Percentiles rank a stretch among this genome's conserved stretches.
These are phyloP conservation scores for Anadara kagoshimensis DNA, from an alignment of 1,140 invertebrate species.

Conservation along the genomic window DNA sequence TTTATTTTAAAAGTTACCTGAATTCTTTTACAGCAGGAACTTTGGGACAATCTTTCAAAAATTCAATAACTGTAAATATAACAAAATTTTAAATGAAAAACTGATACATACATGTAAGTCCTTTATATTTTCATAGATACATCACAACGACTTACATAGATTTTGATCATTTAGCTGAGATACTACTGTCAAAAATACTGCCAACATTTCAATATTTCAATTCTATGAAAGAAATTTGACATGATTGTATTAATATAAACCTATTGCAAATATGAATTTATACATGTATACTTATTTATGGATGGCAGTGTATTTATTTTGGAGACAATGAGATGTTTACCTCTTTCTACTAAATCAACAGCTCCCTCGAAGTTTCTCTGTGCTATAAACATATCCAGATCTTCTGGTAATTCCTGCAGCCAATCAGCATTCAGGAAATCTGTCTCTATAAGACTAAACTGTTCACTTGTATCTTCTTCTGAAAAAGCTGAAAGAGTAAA, in stretches of 20 bases:
- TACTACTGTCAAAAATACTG: too few relatives aligned
- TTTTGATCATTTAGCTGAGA: too few relatives aligned
- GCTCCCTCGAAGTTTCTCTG: conserved; percentile 98
- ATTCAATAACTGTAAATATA: conserved; percentile 64
- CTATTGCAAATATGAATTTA: too few relatives aligned
- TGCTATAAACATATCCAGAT: conserved; percentile 97
- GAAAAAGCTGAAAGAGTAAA: conserved; percentile 46
- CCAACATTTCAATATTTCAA: too few relatives aligned
- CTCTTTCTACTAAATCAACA: conserved; percentile 87
- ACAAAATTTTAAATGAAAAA: too few relatives aligned
- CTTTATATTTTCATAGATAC: too few relatives aligned
- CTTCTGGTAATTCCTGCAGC: conserved; percentile 93
- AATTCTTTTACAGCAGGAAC: conserved; percentile 69
- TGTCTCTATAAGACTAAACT: conserved; percentile 54
- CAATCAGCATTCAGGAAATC: conserved; percentile 82
- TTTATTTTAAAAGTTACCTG: conserved; percentile 50
- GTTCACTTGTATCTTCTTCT: conserved; percentile 49
- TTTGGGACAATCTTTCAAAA: conserved; percentile 66
- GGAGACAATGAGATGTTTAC: conserved; percentile 37
- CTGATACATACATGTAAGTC: too few relatives aligned
- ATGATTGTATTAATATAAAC: too few relatives aligned
- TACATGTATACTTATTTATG: too few relatives aligned
- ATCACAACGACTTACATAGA: too few relatives aligned
- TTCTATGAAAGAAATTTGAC: too few relatives aligned
- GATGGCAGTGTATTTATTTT: too few relatives aligned